Conservation (phyloP, 2,888 invertebrate genomes). For the Aleiodes alternator region DNA sequence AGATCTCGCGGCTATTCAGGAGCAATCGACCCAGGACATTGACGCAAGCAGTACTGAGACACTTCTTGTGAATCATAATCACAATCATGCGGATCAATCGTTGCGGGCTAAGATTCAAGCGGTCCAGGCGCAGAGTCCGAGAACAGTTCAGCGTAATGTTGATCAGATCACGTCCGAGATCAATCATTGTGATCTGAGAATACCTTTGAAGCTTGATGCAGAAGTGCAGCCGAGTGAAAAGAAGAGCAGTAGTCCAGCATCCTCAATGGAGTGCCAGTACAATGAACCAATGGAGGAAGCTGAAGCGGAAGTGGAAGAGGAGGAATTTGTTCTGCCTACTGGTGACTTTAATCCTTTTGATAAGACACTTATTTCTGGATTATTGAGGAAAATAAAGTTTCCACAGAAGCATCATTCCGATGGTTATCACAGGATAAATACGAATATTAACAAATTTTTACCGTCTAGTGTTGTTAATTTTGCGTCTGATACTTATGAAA, state of each 20-base stretch:
- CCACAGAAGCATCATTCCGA: constrained; percentile 77
- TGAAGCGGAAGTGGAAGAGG: constrained; percentile 70
- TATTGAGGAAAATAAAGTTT: constrained; percentile 85
- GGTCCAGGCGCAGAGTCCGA: constrained; percentile 73
- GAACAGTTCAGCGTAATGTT: constrained; percentile 73
- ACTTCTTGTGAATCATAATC: constrained; percentile 44
- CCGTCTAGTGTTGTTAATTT: constrained; percentile 73
- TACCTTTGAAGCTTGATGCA: constrained; percentile 64
- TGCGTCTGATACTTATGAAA: constrained; percentile 72
- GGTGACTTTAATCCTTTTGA: constrained; percentile 87
- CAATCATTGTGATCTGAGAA: constrained; percentile 72
- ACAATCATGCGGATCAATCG: constrained; percentile 66
- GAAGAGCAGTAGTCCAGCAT: constrained; percentile 34
- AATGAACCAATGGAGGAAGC: constrained; percentile 68
- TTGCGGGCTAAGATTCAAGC: constrained; percentile 72
- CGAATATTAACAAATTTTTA: constrained; percentile 72
- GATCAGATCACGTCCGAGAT: constrained; percentile 73
- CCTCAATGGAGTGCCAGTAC: constrained; percentile 70
- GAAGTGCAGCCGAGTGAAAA: constrained; percentile 52
- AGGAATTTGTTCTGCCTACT: constrained; percentile 66
- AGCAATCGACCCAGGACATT: constrained; percentile 61
- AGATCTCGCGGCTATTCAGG: constrained; percentile 67
- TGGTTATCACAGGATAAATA: constrained; percentile 71
- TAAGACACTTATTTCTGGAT: constrained; percentile 80
- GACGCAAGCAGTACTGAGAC: constrained; percentile 56